phyloP scores from a whole-genome alignment of 2,888 invertebrate species.

The Ethmia dodecea region DNA sequence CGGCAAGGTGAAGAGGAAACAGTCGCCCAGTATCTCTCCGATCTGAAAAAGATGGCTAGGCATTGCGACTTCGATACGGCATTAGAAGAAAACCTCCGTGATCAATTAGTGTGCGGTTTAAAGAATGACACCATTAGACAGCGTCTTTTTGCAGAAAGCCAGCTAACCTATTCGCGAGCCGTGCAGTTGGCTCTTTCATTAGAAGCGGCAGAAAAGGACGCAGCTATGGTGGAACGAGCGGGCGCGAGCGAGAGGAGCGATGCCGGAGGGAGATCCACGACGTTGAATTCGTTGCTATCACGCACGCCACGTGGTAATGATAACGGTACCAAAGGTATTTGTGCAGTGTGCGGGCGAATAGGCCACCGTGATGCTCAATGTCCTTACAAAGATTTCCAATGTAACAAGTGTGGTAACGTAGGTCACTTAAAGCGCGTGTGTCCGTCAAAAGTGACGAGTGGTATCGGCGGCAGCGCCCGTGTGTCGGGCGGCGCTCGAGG shows the following conservation, averaged over 20 bases:
- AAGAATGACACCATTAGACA: not conserved
- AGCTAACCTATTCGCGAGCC: not conserved
- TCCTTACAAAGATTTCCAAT: no score
- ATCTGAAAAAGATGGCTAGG: slow-evolving; percentile 2
- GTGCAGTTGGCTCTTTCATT: not conserved
- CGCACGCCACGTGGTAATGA: slow-evolving; percentile 1
- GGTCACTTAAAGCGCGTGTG: no score
- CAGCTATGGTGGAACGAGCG: no score
- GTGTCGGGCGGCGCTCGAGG: no score
- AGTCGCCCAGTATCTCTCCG: slow-evolving; percentile 2
- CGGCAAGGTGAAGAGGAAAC: no score
- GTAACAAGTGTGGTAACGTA: no score
- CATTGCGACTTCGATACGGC: not conserved
- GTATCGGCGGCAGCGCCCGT: no score
- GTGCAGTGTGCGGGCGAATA: no score
- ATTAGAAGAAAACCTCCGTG: no score
- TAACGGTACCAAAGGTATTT: no score
- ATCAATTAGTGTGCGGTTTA: not conserved
- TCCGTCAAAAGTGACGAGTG: no score
- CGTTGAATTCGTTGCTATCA: not conserved
- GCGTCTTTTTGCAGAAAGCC: not conserved
- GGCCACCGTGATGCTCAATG: no score
- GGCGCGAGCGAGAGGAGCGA: slow-evolving; percentile 4
- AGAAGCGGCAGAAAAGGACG: not conserved
- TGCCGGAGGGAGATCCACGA: slow-evolving; percentile 3